Base-by-base conservation (phyloP, 2,888 invertebrate genomes). In the Chirona hameri region DNA sequence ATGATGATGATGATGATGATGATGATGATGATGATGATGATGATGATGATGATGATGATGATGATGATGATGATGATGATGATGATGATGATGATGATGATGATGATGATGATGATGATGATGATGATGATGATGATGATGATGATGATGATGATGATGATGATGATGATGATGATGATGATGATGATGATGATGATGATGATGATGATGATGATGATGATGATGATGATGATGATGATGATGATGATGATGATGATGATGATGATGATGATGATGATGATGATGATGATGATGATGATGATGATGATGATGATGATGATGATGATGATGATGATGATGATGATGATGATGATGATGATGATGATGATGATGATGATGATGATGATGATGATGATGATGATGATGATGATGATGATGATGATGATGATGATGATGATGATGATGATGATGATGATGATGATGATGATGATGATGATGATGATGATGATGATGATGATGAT, bases 391-490 rank as follows among this genome's bases (percentile, higher is more conserved):
- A 69, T 14, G 29, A 27, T 27, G n/a, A 69, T 69, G 29, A 27
- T 27, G 10, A 69, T 69, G 46, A 31, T 14, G 10, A 31, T 60
- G 65, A 60, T 0, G 24, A 39, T 39, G 24, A 31, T 81, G 65
- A 27, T 60, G 39, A 81, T 65, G 18, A n/a, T 65, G 57, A 48
- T 21, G 27, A 15, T 18, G 60, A 29, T 39, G 81, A 52, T 65
- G 29, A 57, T 46, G 65, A 60, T 39, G 65, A 81, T 60, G 57
- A 81, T 29, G n/a, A 55, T 57, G n/a, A 81, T 29, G 81, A 57
- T 10, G 81, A 57, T 29, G n/a, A n/a, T n/a, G n/a, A n/a, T n/a
- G n/a, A n/a, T n/a, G n/a, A n/a, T n/a, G n/a, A n/a, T n/a, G n/a
- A n/a, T n/a, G n/a, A n/a, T 10, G 55, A 31, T 29, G 55, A n/a